Evolutionary conservation across 2,113 vertebrate genomes (phyloP).

Genomic region (Caracal caracal): DNA sequence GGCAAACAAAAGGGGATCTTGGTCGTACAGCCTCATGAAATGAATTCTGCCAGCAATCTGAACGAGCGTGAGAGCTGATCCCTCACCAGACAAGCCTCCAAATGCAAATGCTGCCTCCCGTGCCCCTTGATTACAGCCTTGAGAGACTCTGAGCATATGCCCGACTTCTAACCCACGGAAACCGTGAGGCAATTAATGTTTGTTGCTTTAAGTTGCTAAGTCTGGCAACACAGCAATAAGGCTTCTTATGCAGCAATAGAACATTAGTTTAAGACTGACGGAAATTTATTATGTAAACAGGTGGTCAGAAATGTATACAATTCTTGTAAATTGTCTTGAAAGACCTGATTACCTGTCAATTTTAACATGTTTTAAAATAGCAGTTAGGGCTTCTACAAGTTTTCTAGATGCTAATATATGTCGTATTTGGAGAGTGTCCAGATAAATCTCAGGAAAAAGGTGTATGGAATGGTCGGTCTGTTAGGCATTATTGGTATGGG

Average conservation of each 20-base stretch:
- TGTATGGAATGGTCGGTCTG: neutral
- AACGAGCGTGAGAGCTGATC: neutral
- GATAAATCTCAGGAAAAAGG: neutral
- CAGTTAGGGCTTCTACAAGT: neutral
- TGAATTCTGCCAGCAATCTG: neutral
- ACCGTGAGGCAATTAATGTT: neutral
- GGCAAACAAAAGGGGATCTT: neutral
- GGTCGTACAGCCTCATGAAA: neutral
- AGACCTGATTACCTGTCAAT: neutral
- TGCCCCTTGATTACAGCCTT: neutral
- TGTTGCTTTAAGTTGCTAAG: neutral
- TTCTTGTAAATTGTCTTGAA: neutral
- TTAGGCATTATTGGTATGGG: neutral
- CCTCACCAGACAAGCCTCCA: neutral
- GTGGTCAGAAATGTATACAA: neutral
- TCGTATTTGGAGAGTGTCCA: neutral
- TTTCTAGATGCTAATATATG: neutral
- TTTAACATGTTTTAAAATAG: neutral
- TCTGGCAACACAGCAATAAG: too few relatives aligned
- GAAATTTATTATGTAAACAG: neutral
- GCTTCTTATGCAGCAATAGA: neutral
- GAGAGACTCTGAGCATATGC: neutral
- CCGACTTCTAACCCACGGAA: neutral
- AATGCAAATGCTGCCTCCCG: neutral
- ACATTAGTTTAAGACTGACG: neutral